Conservation (phyloP, 2,797 vertebrate genomes). For the Poecilia velifera region DNA sequence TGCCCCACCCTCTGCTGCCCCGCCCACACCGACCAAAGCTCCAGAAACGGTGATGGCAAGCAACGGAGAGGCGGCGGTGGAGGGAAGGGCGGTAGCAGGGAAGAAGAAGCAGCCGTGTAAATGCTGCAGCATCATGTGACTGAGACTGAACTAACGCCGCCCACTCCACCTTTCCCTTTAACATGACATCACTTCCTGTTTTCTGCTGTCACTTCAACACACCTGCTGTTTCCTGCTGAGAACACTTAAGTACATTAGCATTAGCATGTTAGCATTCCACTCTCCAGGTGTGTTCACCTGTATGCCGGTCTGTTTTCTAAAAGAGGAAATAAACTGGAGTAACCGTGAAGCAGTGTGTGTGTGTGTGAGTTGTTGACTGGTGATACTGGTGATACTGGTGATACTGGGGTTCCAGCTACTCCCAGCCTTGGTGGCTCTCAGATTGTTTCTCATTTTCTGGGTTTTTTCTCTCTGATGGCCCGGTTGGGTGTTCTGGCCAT, state of each 20-base stretch:
- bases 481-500: background rate
- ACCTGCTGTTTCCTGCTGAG: conserved; percentile 22
- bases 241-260: conserved; percentile 17
- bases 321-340: background rate
- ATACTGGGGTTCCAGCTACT: too few relatives aligned
- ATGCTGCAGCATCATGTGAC: conserved; percentile 75
- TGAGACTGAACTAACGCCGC: conserved; percentile 28
- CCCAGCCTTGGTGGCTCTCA: background rate
- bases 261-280: conserved; percentile 23
- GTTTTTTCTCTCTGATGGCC: too few relatives aligned
- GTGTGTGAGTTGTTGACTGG: background rate
- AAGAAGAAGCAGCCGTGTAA: conserved; percentile 69
- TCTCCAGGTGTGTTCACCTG: background rate
- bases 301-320: background rate
- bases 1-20: conserved; percentile 44
- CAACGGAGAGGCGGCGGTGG: conserved; percentile 40
- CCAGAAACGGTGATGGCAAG: conserved; percentile 55
- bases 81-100: conserved; percentile 20
- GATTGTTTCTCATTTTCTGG: background rate
- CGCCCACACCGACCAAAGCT: conserved; percentile 43
- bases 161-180: conserved; percentile 48
- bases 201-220: conserved; percentile 35
- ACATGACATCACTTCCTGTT: conserved; percentile 46
- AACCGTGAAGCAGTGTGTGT: background rate
- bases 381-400: too few relatives aligned